Percentiles rank a stretch among this genome's conserved stretches.
These are phyloP conservation scores for Formica selysi DNA, from an alignment of 1,140 invertebrate species.

Conservation along the genomic window DNA sequence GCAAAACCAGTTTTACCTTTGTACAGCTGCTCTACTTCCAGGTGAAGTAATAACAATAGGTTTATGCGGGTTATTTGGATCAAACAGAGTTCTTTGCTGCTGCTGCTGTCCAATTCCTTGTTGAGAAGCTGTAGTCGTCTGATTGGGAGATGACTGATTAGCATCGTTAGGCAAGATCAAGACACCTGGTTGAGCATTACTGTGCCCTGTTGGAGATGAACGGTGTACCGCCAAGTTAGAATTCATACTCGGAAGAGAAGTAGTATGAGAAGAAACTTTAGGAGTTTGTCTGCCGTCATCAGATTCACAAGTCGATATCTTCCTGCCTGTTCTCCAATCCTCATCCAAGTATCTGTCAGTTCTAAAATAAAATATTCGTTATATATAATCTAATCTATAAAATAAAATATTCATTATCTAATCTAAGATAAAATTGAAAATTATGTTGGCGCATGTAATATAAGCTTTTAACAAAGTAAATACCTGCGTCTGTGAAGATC, in stretches of 20 bases:
- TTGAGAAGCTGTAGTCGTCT: conserved; percentile 64
- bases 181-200: conserved; percentile 80
- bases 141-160: conserved; percentile 75
- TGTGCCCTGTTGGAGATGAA: conserved; percentile 72
- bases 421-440: conserved; percentile 10
- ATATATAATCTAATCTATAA: neutral
- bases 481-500: conserved; percentile 81
- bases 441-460: neutral
- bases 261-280: conserved; percentile 68
- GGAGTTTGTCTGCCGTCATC: conserved; percentile 81
- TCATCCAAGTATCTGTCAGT: conserved; percentile 78
- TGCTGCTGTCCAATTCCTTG: conserved; percentile 68
- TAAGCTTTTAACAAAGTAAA: conserved; percentile 31
- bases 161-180: conserved; percentile 83
- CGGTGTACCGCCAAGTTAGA: conserved; percentile 70
- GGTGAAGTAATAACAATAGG: conserved; percentile 89
- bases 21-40: conserved; percentile 80
- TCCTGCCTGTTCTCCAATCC: conserved; percentile 85
- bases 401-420: neutral
- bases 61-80: conserved; percentile 91
- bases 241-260: conserved; percentile 70
- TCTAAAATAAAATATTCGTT: conserved; percentile 40
- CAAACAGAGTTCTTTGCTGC: conserved; percentile 88
- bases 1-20: conserved; percentile 74
- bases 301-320: conserved; percentile 81